Base-by-base conservation (phyloP, 2,888 invertebrate species). In the Aethes cnicana region DNA sequence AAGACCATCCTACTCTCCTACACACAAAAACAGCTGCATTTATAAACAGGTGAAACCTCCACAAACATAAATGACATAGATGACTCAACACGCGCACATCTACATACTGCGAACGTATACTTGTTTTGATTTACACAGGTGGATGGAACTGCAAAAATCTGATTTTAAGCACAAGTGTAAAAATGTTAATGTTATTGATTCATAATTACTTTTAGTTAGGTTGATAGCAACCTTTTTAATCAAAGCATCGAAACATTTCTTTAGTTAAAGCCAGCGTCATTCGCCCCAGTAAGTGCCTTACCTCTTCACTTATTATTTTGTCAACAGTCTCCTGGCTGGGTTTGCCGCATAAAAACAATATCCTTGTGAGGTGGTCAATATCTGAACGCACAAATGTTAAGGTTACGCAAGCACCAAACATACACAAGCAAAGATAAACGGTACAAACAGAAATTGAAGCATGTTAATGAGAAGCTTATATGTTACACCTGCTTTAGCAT, bases 251-350 rank as follows among this genome's bases (percentile, higher is more conserved):
- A 21, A 14, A 7, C 6, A 3, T 21, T 7, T 11, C 17, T 41
- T 3, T 47, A 46, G 21, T 28, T 36, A 9, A 53, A 42, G 58
- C 49, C 53, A 56, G 60, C 46, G 53, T 56, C 44, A 59, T 54
- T 58, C 46, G 43, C 39, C 44, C 14, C 36, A 7, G 63, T 62
- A 56, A 58, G 48, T 57, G 54, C 62, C 91, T 92, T 93, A 96
- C 96, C 95, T 96, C 96, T 85, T 94, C 93, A 74, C 96, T 96
- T 78, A 94, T 95, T 82, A 97, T 96, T 92, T 96, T 96, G 84
- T 92, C 92, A 85, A 96, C 91, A 61, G 96, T 93, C 75, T 95
- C 95, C 77, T 94, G 93, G 73, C 93, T 93, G 59, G 97, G 97
- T 62, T 94, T 96, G 62, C 97, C 97, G 83, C 96, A 95, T 72